Percentiles rank a stretch among this genome's conserved stretches.
Conservation (phyloP, 2,113 vertebrate species). For the Jaculus jaculus region DNA sequence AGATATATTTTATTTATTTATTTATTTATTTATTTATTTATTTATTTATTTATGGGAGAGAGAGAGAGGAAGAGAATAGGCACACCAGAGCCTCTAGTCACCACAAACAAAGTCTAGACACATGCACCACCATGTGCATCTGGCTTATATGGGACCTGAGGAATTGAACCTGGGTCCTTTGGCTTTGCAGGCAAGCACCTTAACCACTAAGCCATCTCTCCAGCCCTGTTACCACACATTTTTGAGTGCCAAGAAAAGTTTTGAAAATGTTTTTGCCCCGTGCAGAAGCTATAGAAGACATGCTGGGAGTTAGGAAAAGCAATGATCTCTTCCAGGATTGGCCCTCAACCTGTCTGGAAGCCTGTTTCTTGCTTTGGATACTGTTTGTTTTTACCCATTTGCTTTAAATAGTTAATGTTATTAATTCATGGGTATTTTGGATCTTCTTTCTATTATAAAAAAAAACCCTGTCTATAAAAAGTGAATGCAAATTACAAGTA, state of each 20-base stretch:
- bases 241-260: conserved; percentile 4
- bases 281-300: conserved; percentile 21
- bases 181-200: too few relatives aligned
- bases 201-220: too few relatives aligned
- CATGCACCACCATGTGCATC: too few relatives aligned
- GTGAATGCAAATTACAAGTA: conserved; percentile 49
- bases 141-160: too few relatives aligned
- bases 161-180: too few relatives aligned
- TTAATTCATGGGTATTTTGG: conserved; percentile 73
- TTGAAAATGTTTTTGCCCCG: background rate
- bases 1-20: too few relatives aligned
- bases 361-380: conserved; percentile 72
- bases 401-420: conserved; percentile 66
- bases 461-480: conserved; percentile 47
- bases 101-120: too few relatives aligned
- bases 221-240: too few relatives aligned
- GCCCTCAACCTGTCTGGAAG: conserved; percentile 67
- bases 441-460: conserved; percentile 60
- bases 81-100: too few relatives aligned
- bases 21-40: too few relatives aligned
- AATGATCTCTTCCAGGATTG: conserved; percentile 28
- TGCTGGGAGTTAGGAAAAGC: background rate
- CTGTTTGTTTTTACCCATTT: conserved; percentile 54
- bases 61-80: too few relatives aligned
- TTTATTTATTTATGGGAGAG: too few relatives aligned